These are phyloP conservation scores for Monarcha castaneiventris DNA, from an alignment of 2,113 vertebrate species.

Conservation along the genomic window DNA sequence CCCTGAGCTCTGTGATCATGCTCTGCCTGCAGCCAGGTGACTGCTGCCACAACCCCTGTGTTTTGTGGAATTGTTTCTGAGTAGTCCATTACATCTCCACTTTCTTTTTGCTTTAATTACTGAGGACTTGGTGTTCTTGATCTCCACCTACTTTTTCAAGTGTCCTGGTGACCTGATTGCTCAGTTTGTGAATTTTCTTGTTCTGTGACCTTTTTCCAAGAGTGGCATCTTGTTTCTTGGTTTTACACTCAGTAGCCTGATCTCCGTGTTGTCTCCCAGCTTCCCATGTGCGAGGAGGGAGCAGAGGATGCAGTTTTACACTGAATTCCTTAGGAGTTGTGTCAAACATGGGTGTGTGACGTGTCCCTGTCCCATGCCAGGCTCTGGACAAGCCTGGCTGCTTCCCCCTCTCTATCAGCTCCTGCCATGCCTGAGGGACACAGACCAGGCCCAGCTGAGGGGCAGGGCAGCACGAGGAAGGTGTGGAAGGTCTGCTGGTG, in stretches of 20 bases:
- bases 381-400: not conserved
- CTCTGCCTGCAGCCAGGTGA: not conserved
- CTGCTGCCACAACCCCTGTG: not conserved
- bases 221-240: not conserved
- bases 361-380: not conserved
- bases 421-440: not conserved
- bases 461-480: not conserved
- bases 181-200: not conserved
- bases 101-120: not conserved
- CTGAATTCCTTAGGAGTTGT: not conserved
- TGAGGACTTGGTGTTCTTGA: not conserved
- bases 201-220: not conserved
- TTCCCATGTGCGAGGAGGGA: not conserved
- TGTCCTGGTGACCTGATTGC: not conserved
- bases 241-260: not conserved
- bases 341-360: accelerated
- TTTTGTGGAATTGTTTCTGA: not conserved
- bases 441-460: not conserved
- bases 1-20: not conserved
- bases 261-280: not conserved
- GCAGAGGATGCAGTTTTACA: not conserved
- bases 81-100: not conserved
- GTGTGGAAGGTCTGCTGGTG: not conserved
- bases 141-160: not conserved
- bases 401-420: not conserved